A percentile compares a stretch with the other conserved stretches of the same genome.
These are phyloP conservation scores for Maconellicoccus hirsutus DNA, from an alignment of 1,140 invertebrate species.

Conservation along the genomic window DNA sequence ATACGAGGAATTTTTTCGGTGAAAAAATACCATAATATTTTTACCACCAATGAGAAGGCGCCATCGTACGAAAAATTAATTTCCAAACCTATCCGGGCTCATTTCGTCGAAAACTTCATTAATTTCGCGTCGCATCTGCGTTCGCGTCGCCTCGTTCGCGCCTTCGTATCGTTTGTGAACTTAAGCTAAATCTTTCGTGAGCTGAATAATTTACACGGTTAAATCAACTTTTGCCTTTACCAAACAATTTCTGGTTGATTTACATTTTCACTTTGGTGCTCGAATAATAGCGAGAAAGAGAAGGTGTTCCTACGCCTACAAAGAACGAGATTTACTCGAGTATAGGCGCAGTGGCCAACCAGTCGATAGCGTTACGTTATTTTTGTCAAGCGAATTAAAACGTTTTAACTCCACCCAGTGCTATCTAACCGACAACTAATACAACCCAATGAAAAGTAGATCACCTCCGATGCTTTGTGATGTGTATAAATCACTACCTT, in stretches of 20 bases:
- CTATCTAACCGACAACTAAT: neutral
- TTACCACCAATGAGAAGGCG: neutral
- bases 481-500: too few relatives aligned
- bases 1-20: neutral
- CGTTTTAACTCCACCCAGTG: neutral
- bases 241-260: neutral
- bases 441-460: neutral
- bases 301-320: neutral
- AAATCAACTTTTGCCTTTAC: neutral
- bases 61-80: neutral
- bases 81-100: neutral
- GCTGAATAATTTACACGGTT: neutral
- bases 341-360: neutral
- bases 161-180: neutral
- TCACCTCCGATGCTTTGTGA: neutral
- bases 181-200: neutral
- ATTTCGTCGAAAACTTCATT: neutral
- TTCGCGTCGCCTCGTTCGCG: neutral
- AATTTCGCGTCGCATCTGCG: neutral
- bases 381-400: conserved; percentile 4
- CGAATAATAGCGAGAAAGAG: neutral
- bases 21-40: neutral
- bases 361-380: neutral
- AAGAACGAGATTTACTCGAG: neutral
- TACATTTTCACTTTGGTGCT: neutral